These are phyloP conservation scores for Cinclus mexicanus DNA, from an alignment of 2,113 vertebrate species.

Conservation along the genomic window DNA sequence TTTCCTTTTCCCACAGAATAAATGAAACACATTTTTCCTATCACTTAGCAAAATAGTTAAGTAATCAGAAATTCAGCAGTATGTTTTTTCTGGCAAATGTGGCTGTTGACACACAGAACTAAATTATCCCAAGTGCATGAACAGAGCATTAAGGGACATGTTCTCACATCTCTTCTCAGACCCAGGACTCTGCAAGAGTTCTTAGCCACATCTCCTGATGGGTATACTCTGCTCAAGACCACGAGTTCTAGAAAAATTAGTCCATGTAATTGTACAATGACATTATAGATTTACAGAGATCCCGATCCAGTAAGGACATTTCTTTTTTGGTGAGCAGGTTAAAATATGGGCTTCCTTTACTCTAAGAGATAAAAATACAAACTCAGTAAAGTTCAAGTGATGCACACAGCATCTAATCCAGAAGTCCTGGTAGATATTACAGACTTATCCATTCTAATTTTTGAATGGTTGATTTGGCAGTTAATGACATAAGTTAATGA, in stretches of 20 bases:
- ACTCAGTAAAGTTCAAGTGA: not conserved
- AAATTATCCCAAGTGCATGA: not conserved
- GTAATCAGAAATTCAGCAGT: not conserved
- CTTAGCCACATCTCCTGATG: not conserved
- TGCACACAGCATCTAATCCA: not conserved
- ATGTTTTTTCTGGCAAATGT: slow-evolving; percentile 2
- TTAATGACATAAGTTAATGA: not conserved
- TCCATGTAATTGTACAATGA: not conserved
- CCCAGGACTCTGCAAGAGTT: not conserved
- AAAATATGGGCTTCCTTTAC: not conserved
- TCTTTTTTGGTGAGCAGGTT: not conserved
- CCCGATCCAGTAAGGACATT: not conserved
- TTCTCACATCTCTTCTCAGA: not conserved
- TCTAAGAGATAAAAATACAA: not conserved
- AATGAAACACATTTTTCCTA: slow-evolving; percentile 6
- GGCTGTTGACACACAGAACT: not conserved
- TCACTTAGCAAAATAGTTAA: slow-evolving; percentile 23
- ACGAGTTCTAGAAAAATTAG: not conserved
- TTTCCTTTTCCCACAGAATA: not conserved
- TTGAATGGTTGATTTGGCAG: not conserved
- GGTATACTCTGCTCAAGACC: not conserved
- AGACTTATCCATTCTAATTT: not conserved
- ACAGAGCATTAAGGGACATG: not conserved
- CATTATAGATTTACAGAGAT: not conserved
- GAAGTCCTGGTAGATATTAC: not conserved